Evolutionary conservation across 2,113 vertebrate species (phyloP).

Genomic region (Mesembrinibis cayennensis): DNA sequence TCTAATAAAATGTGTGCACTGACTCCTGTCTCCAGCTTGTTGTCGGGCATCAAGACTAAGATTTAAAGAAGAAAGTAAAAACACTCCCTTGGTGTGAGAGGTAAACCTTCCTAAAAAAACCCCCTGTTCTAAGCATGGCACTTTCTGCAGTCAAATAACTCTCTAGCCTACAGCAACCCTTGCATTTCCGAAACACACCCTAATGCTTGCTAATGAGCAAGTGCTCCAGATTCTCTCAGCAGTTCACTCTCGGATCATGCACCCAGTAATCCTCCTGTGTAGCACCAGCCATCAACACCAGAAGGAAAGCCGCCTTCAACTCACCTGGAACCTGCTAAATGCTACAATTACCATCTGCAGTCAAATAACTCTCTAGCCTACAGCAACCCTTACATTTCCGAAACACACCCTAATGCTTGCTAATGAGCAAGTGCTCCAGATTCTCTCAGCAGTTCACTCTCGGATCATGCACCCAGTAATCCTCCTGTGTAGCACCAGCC

Average conservation of each 20-base stretch:
- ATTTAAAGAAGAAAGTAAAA: not conserved
- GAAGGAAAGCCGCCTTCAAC: not conserved
- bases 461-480: not conserved
- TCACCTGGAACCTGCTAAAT: not conserved
- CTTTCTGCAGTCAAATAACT: not conserved
- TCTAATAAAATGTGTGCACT: not conserved
- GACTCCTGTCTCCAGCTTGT: not conserved
- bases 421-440: not conserved
- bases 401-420: not conserved
- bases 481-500: not conserved
- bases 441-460: not conserved
- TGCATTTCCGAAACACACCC: fast-evolving
- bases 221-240: not conserved
- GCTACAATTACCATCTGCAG: not conserved
- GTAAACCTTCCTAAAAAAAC: not conserved
- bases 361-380: not conserved
- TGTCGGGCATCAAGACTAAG: not conserved
- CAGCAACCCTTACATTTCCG: not conserved
- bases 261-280: not conserved
- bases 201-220: not conserved
- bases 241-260: not conserved
- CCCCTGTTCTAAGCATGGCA: not conserved
- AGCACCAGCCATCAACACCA: not conserved
- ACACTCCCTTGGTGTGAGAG: not conserved
- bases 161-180: not conserved